Evolutionary conservation across 2,888 invertebrate genomes (phyloP), one percentile per base, ranked within the genome.

Genomic region (Microctonus brassicae): DNA sequence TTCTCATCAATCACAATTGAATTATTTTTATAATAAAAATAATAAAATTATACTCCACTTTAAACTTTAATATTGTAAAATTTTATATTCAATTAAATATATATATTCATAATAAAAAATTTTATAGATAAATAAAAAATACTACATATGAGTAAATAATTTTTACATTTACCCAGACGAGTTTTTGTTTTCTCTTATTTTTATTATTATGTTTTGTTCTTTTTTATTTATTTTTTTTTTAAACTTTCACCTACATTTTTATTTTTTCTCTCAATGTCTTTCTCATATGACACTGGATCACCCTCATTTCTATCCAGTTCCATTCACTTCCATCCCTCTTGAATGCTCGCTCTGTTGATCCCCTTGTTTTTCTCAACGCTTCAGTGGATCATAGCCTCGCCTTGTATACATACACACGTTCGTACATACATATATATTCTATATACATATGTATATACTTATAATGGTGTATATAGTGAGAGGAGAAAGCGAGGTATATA

Each of bases 401-500:
- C 17, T 26, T 34, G n/a, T 53, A 39, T 20, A 53, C 47, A 55
- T 26, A n/a, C 11, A 13, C 52, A 20, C 24, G 42, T 66, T 55
- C 36, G 34, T 62, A 17, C 20, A 62, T 61, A 61, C 36, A 20
- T 62, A 62, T 42, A 52, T 39, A 63, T 58, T 29, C n/a, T 17
- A 13, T 24, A n/a, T 29, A 7, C 13, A 42, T 47, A 11, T 34
- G 63, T 57, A 22, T 47, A 29, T 5, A 29, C 4, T 5, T 5
- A 29, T 5, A 29, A 29, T 7, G 7, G 7, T 29, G 7, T 29
- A 29, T 3, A 29, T 29, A 29, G n/a, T n/a, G n/a, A n/a, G n/a
- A 5, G 7, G 17, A 17, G 1, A 42, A n/a, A 42, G 17, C 17
- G 17, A n/a, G 9, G 17, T 20, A 20, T 4, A 47, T n/a, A 17